phyloP scores from a whole-genome alignment of 2,113 vertebrate species.

The Marmota monax region DNA sequence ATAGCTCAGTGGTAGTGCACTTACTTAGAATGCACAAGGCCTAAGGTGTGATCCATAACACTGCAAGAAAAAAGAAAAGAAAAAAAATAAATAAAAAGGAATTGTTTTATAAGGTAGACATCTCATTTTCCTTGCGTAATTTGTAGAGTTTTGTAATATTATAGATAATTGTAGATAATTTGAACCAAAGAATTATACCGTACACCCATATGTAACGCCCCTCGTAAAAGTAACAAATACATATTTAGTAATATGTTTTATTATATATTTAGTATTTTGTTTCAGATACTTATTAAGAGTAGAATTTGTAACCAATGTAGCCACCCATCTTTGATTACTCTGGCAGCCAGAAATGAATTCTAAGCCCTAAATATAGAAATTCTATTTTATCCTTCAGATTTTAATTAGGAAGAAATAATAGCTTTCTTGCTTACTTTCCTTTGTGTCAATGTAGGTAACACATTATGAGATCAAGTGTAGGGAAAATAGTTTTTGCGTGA shows the following conservation, averaged over 20 bases:
- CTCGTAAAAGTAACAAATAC: background rate
- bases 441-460: background rate
- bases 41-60: background rate
- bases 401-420: slow-evolving; percentile 58
- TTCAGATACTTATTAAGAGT: slow-evolving; percentile 40
- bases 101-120: background rate
- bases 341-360: slow-evolving; percentile 42
- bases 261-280: slow-evolving; percentile 51
- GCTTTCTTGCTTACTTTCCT: background rate
- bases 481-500: slow-evolving; percentile 20
- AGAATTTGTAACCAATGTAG: background rate
- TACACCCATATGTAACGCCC: background rate
- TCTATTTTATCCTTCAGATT: slow-evolving; percentile 39
- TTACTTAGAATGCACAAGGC: background rate
- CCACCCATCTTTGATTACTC: background rate
- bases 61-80: background rate
- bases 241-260: slow-evolving; percentile 13
- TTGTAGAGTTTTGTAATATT: no score
- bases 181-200: slow-evolving; percentile 32
- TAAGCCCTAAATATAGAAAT: slow-evolving; percentile 23
- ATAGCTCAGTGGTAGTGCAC: background rate
- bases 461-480: background rate
- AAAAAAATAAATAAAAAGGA: no score
- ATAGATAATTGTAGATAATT: background rate
- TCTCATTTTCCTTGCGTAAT: background rate